Conservation (phyloP, 1,140 invertebrate species). For the Diorhabda elongata region DNA sequence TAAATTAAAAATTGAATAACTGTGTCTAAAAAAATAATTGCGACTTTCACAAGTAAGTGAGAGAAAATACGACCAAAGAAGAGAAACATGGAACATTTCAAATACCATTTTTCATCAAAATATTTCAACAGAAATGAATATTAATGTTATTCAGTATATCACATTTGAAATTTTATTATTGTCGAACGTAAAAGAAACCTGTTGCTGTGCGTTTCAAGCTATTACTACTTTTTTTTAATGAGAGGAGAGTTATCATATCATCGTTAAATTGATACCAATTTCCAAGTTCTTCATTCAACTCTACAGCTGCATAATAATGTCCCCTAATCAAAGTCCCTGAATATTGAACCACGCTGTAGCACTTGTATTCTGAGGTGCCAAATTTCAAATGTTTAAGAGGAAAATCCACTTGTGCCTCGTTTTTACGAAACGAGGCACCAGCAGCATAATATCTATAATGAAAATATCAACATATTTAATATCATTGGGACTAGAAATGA, state of each 20-base stretch:
- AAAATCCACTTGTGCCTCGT: background rate
- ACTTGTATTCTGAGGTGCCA: constrained; percentile 7
- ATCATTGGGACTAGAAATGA: background rate
- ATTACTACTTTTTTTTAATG: background rate
- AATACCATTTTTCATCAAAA: too few species aligned
- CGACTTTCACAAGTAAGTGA: too few species aligned
- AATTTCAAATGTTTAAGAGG: constrained; percentile 6
- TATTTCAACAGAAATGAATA: too few species aligned
- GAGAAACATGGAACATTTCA: too few species aligned
- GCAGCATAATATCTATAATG: background rate
- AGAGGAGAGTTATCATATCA: background rate
- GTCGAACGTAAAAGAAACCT: constrained; percentile 8
- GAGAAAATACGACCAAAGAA: too few species aligned
- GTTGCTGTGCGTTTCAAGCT: background rate
- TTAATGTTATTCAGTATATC: too few species aligned
- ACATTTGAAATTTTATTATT: too few species aligned
- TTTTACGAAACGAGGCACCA: background rate
- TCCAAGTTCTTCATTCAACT: background rate
- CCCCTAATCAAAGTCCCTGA: background rate
- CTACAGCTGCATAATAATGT: constrained; percentile 6
- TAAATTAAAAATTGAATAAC: too few species aligned
- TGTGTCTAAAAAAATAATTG: too few species aligned
- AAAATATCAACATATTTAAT: background rate
- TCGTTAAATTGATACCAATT: constrained; percentile 7
- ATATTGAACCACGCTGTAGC: constrained; percentile 7